Conservation (phyloP, 2,113 vertebrate genomes). For the Dipodomys merriami region DNA sequence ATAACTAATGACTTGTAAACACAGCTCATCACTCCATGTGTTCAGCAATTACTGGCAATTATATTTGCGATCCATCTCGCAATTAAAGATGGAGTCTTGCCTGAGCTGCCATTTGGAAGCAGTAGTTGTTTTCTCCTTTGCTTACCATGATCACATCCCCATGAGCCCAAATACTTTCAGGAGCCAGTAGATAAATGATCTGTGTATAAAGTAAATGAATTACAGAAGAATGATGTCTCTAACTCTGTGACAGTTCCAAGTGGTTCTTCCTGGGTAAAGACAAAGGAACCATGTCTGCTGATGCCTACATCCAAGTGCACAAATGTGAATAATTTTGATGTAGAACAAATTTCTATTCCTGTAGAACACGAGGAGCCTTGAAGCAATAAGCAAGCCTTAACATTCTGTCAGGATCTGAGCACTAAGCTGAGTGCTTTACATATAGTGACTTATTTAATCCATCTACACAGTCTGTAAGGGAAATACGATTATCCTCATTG, state of each 20-base stretch:
- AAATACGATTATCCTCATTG: neutral
- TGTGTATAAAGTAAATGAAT: neutral
- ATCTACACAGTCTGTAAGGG: neutral
- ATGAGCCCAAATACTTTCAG: neutral
- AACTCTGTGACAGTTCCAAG: neutral
- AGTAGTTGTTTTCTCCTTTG: neutral
- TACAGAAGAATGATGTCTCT: neutral
- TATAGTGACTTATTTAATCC: neutral
- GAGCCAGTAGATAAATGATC: neutral
- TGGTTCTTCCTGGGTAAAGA: neutral
- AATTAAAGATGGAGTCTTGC: slow-evolving; percentile 26
- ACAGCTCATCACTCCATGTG: slow-evolving; percentile 36
- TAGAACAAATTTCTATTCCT: too few relatives aligned
- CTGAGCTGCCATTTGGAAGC: neutral
- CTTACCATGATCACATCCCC: neutral
- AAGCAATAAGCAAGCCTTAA: neutral
- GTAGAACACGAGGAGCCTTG: too few relatives aligned
- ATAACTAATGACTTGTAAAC: slow-evolving; percentile 33
- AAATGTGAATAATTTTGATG: too few relatives aligned
- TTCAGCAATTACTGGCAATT: slow-evolving; percentile 52
- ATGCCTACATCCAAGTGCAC: neutral
- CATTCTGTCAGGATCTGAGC: neutral
- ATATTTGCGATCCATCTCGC: slow-evolving; percentile 24
- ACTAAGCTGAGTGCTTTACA: neutral
- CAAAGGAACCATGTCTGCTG: neutral